phyloP scores from a whole-genome alignment of 1,140 invertebrate genomes.

The Latrodectus geometricus region DNA sequence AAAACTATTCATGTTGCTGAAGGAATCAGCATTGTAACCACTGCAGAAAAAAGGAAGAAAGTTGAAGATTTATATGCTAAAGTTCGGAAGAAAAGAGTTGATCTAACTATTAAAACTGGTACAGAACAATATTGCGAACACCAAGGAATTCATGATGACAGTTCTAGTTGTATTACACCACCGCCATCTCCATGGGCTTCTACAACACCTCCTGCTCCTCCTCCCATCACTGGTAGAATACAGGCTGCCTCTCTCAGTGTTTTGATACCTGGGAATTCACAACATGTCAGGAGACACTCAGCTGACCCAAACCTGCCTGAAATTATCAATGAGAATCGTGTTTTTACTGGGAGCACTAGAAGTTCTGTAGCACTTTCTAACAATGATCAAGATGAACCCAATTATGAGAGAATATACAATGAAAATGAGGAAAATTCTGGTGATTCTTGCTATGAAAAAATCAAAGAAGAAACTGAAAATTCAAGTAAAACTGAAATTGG shows the following conservation, averaged over 20 bases:
- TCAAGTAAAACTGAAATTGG: background rate
- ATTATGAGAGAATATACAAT: slow-evolving; percentile 57
- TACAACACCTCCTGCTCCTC: slow-evolving; percentile 47
- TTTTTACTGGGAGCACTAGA: slow-evolving; percentile 14
- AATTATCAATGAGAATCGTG: slow-evolving; percentile 31
- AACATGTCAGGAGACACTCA: slow-evolving; percentile 39
- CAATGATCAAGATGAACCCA: slow-evolving; percentile 26
- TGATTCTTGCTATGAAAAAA: slow-evolving; percentile 58
- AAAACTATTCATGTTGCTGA: slow-evolving; percentile 62
- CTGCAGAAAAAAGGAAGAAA: slow-evolving; percentile 67
- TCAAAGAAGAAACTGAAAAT: slow-evolving; percentile 33
- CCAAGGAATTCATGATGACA: slow-evolving; percentile 25
- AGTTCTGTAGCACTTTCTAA: slow-evolving; percentile 12
- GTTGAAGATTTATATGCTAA: slow-evolving; percentile 90
- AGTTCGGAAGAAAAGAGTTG: slow-evolving; percentile 70
- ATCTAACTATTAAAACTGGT: slow-evolving; percentile 31
- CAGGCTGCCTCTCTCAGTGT: slow-evolving; percentile 51
- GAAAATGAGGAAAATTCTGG: slow-evolving; percentile 44
- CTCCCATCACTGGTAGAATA: slow-evolving; percentile 38
- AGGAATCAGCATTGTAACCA: slow-evolving; percentile 42
- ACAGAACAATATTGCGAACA: slow-evolving; percentile 31
- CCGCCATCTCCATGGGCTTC: slow-evolving; percentile 48
- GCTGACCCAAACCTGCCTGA: slow-evolving; percentile 44
- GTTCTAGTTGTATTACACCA: slow-evolving; percentile 38
- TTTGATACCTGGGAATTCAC: slow-evolving; percentile 16